phyloP scores from a whole-genome alignment of 2,888 invertebrate species.

The Dorcus hopei region DNA sequence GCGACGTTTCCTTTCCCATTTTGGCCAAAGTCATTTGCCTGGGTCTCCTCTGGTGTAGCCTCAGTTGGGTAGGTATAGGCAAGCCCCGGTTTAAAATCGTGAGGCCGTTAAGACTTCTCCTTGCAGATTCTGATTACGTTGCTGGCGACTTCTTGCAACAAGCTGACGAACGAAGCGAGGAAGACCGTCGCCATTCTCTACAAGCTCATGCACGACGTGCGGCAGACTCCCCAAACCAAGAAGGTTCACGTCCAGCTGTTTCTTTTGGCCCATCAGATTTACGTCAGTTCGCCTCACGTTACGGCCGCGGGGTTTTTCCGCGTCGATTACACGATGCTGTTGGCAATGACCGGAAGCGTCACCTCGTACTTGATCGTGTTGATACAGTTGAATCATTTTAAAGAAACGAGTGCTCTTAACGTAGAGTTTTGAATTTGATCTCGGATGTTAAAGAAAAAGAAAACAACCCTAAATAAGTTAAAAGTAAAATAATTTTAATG shows the following conservation, averaged over 20 bases:
- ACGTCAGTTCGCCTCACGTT: not conserved
- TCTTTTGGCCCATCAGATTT: not conserved
- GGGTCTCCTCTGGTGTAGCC: too few species aligned
- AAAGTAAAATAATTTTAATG: too few species aligned
- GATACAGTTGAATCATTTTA: not conserved
- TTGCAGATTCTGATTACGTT: not conserved
- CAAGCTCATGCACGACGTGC: not conserved
- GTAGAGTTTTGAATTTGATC: too few species aligned
- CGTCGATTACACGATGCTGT: conserved; percentile 5
- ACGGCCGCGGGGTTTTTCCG: conserved; percentile 1
- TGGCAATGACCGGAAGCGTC: not conserved
- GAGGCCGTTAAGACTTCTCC: not conserved
- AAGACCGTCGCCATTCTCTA: not conserved
- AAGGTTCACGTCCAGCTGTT: not conserved
- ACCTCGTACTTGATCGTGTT: conserved; percentile 1
- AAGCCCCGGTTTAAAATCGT: too few species aligned
- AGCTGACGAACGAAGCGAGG: not conserved
- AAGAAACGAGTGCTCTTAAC: too few species aligned
- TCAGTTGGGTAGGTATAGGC: too few species aligned
- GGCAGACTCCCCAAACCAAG: not conserved
- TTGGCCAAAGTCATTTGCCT: too few species aligned
- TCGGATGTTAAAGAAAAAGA: too few species aligned
- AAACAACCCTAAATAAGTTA: too few species aligned
- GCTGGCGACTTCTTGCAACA: not conserved
- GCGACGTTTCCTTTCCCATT: too few species aligned